Evolutionary conservation across 1,140 invertebrate species (phyloP), one percentile per base, ranked within the genome.

Genomic region (Zaprionus tsacasi): DNA sequence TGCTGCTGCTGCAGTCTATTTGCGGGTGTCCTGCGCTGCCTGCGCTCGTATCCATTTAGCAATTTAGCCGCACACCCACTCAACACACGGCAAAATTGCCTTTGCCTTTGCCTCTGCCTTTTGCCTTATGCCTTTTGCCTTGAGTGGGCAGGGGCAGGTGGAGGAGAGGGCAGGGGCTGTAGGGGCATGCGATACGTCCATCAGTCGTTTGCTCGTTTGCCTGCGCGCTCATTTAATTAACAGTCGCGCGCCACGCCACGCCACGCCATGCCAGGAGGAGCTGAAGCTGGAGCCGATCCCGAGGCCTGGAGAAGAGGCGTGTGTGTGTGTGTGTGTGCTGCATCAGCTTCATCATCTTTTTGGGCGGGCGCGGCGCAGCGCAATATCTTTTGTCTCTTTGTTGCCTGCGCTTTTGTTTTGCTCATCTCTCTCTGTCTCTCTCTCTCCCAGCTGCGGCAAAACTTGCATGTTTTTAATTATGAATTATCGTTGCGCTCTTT

Each of bases 21-120:
- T 87, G 69, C 68, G 83, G 73, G 82, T 87, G 83, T 88, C 75
- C 85, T 81, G n/a, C 71, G 36, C 64, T 57, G 13, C 40, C n/a
- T 43, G 7, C 40, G 7, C 40, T 43, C 75, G 57, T 75, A 85
- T 91, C 88, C 88, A 91, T 91, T 91, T 91, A 82, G 89, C 88
- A 91, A 91, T 91, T 91, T 91, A 91, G 88, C 72, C 73, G 79
- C 88, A 91, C 88, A 91, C 88, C 88, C 88, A 91, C 88, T 91
- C 83, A 80, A 68, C 59, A 68, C 59, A 55, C 30, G 40, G 40
- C 40, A 45, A 45, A 50, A 66, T 40, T 66, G 63, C 48, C 60
- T 70, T 27, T 48, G 54, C 54, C 40, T 45, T n/a, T 40, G 38
- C 38, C 25, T 27, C 8, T 15, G 40, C 40, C n/a, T 35, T 35